phyloP scores from a whole-genome alignment of 2,797 vertebrate genomes.

The Acropternis orthonyx region DNA sequence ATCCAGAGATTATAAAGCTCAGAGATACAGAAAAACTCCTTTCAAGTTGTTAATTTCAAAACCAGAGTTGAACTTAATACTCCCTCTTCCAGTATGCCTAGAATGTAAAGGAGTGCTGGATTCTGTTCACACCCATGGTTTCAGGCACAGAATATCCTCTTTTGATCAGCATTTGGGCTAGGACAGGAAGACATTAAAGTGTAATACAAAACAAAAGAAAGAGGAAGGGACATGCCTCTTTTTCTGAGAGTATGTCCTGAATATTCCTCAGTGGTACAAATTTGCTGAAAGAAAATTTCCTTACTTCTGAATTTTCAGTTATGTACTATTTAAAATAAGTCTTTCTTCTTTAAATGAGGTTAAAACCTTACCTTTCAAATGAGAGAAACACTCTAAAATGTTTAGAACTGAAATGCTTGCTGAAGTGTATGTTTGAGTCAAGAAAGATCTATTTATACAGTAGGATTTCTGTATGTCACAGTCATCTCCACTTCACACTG shows the following conservation, averaged over 20 bases:
- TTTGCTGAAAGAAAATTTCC: neutral
- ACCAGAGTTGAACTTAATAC: neutral
- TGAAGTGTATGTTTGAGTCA: neutral
- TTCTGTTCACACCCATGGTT: neutral
- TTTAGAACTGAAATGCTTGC: neutral
- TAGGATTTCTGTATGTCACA: neutral
- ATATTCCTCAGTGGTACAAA: neutral
- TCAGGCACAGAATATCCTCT: conserved; percentile 1
- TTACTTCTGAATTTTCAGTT: conserved; percentile 14
- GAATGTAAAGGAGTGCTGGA: neutral
- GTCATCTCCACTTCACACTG: neutral
- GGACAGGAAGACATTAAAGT: neutral
- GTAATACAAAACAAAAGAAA: neutral
- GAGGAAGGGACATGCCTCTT: neutral
- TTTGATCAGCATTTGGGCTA: conserved; percentile 20
- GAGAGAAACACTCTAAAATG: neutral
- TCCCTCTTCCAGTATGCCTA: neutral
- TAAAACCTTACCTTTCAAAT: neutral
- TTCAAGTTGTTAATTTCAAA: neutral
- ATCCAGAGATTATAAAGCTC: neutral
- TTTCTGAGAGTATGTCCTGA: neutral
- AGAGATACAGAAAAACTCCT: neutral
- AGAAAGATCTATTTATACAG: neutral
- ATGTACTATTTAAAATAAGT: neutral
- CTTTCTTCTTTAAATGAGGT: neutral